Percentiles rank a stretch among this genome's conserved stretches.
Evolutionary conservation across 2,113 vertebrate species (phyloP).

Genomic region (Poeciliopsis occidentalis): DNA sequence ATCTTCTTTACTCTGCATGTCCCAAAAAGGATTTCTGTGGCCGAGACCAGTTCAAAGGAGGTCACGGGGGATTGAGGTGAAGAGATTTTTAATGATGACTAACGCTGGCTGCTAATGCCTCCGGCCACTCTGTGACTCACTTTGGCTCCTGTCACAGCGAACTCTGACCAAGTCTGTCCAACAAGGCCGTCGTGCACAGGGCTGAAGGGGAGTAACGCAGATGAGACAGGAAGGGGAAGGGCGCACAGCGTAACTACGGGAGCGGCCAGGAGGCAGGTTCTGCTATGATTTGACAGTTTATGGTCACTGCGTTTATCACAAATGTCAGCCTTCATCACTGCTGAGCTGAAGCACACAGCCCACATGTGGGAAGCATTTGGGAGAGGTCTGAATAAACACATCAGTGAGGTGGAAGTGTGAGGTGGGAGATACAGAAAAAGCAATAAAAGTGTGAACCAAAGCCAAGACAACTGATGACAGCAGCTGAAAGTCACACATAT

Average conservation of each 20-base stretch:
- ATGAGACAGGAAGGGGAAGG: constrained; percentile 50
- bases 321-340: constrained; percentile 72
- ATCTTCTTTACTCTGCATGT: constrained; percentile 27
- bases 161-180: constrained; percentile 67
- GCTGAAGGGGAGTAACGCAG: constrained; percentile 48
- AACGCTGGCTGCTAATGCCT: constrained; percentile 60
- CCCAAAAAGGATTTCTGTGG: constrained; percentile 22
- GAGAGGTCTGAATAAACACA: constrained; percentile 27
- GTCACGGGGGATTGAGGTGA: constrained; percentile 41
- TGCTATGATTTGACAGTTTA: constrained; percentile 73
- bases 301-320: constrained; percentile 79
- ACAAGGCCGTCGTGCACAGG: constrained; percentile 43
- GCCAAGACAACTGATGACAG: neutral
- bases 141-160: constrained; percentile 58
- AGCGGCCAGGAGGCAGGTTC: constrained; percentile 62
- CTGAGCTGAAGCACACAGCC: constrained; percentile 32
- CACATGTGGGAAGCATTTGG: constrained; percentile 15
- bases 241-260: constrained; percentile 54
- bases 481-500: neutral
- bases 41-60: constrained; percentile 28
- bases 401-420: constrained; percentile 3
- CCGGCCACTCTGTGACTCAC: constrained; percentile 67
- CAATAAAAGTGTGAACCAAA: neutral
- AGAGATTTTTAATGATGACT: constrained; percentile 64
- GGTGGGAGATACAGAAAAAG: neutral